A percentile compares a stretch with the other conserved stretches of the same genome.
phyloP scores from a whole-genome alignment of 2,113 vertebrate species.

The Bolborhynchus lineola region DNA sequence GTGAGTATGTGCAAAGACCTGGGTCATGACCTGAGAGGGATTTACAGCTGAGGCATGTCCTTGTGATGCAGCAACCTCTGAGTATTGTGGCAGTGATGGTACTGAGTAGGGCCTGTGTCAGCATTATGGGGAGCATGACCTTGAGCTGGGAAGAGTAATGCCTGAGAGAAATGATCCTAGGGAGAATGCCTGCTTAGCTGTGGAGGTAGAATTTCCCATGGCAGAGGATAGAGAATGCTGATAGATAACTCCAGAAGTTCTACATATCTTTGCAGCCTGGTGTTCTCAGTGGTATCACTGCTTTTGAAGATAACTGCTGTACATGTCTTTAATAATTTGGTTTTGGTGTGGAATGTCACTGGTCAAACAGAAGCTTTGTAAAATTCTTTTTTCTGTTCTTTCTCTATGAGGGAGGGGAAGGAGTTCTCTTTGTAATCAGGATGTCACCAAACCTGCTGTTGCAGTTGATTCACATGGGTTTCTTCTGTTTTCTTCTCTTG shows the following conservation, averaged over 20 bases:
- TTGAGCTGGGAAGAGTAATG: too few relatives aligned
- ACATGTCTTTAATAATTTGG: accelerated
- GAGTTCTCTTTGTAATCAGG: background rate
- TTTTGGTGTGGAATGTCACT: accelerated
- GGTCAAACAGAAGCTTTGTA: background rate
- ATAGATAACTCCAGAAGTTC: background rate
- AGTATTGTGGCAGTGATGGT: background rate
- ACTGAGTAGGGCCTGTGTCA: too few relatives aligned
- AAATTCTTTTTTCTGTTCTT: background rate
- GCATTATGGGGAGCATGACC: background rate
- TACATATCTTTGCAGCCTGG: background rate
- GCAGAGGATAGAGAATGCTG: background rate
- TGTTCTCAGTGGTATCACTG: background rate
- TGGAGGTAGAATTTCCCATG: background rate
- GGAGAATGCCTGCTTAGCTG: background rate
- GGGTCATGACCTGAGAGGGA: background rate
- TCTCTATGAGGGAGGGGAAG: background rate
- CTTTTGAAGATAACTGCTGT: background rate
- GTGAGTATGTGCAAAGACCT: accelerated
- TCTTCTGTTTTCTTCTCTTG: background rate
- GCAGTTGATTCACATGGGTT: background rate
- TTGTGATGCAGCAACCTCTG: background rate
- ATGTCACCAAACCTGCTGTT: background rate
- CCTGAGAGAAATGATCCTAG: too few relatives aligned
- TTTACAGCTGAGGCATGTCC: background rate